These are phyloP conservation scores for Dioctria rufipes DNA, from an alignment of 2,888 invertebrate species.

Conservation along the genomic window DNA sequence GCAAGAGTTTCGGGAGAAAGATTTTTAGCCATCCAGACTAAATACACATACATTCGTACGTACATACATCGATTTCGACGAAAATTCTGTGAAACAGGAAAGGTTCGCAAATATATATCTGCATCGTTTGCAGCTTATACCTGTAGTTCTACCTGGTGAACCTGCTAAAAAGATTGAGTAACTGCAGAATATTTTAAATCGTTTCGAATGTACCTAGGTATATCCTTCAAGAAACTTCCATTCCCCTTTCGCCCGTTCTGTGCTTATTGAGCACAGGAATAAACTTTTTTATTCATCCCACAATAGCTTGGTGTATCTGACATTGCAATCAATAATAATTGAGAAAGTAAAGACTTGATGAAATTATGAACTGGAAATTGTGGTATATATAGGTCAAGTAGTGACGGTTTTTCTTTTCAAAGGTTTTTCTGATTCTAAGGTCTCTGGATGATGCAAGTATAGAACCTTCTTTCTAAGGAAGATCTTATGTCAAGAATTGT, in stretches of 20 bases:
- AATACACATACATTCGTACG: no score
- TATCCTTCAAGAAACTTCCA: background rate
- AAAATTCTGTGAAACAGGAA: no score
- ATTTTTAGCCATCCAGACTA: no score
- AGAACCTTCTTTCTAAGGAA: no score
- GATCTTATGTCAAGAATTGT: no score
- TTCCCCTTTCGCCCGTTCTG: background rate
- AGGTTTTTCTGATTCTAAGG: no score
- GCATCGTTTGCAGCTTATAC: no score
- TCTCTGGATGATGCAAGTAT: no score
- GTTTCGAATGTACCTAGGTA: background rate
- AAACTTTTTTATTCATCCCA: background rate
- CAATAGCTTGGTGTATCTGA: background rate
- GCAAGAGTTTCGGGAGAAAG: no score
- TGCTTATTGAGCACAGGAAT: background rate
- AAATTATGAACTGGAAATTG: constrained; percentile 31
- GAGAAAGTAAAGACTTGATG: constrained; percentile 28
- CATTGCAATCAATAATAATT: constrained; percentile 36
- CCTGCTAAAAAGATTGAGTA: background rate
- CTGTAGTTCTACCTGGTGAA: background rate
- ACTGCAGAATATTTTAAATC: background rate
- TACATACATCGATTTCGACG: no score
- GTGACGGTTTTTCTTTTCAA: background rate
- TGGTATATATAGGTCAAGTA: constrained; percentile 17
- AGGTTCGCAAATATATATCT: no score